Base-by-base conservation (phyloP, 2,113 vertebrate genomes). In the Xiphophorus maculatus region DNA sequence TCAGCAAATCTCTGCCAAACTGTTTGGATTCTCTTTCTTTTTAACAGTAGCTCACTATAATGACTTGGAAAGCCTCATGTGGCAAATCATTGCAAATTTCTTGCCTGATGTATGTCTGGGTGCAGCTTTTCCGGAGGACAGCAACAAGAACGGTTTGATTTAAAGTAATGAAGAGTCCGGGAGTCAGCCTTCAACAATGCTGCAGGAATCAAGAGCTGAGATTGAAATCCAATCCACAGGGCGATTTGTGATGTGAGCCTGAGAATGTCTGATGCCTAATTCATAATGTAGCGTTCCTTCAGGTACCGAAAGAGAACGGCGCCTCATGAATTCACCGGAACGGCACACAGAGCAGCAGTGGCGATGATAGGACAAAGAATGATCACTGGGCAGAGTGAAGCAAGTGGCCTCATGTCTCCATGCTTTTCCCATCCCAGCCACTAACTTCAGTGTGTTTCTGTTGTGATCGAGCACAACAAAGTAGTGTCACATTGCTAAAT, bases 191-290 rank as follows among this genome's bases (percentile, higher is more conserved):
- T 83, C 63, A 66, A 35, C 54, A 35, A 8, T 6, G 22, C 79
- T 58, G 76, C 66, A 79, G 77, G 74, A 81, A 73, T 76, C 71
- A 1, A 28, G 76, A 74, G 74, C 71, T 17, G 66, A 84, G 78
- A 87, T 68, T 87, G 80, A 90, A 89, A 87, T 77, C 66, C 62
- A 80, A 85, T 88, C 48, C 81, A 83, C 79, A 70, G 71, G 74
- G 74, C 77, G 58, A 44, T 75, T 74, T 82, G 58, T 71, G 79
- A 86, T 81, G 66, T 73, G 79, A 82, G 73, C 63, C 63, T 69
- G 71, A 75, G 81, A 75, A 84, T 69, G 63, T 76, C 64, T 83
- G 73, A 83, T 74, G 51, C 37, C 66, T 85, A 64, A 89, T 89
- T 87, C 79, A 89, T 80, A 82, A 92, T 81, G 80, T 32, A 84